Evolutionary conservation across 2,113 vertebrate genomes (phyloP).

Genomic region (Mohoua ochrocephala): DNA sequence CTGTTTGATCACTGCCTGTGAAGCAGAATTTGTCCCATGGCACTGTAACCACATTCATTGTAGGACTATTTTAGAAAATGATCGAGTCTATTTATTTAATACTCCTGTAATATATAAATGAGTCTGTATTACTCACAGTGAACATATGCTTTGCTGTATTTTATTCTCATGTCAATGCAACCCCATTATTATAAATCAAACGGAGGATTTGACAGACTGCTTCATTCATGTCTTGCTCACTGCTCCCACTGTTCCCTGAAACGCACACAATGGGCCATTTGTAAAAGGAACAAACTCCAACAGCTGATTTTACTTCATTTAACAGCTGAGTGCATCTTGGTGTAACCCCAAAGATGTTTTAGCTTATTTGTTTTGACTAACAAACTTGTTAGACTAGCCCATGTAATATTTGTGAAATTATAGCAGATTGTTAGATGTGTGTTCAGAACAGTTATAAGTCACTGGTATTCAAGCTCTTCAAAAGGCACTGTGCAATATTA

Average conservation of each 20-base stretch:
- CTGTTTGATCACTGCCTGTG: neutral
- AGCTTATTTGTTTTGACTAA: neutral
- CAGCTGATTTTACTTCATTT: neutral
- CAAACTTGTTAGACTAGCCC: neutral
- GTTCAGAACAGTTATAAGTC: neutral
- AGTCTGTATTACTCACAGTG: neutral
- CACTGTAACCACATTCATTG: neutral
- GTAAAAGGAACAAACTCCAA: neutral
- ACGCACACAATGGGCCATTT: neutral
- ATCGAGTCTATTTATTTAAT: neutral
- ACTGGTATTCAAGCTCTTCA: neutral
- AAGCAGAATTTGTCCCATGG: neutral
- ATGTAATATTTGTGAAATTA: neutral
- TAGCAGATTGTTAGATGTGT: neutral
- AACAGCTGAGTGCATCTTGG: neutral
- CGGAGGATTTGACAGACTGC: neutral
- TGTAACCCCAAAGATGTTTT: neutral
- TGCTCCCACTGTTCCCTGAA: neutral
- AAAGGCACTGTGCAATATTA: neutral
- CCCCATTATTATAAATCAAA: conserved; percentile 22
- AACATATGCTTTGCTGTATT: conserved; percentile 7
- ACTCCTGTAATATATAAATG: neutral
- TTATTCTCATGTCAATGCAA: conserved; percentile 22
- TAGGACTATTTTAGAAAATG: neutral
- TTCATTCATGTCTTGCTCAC: neutral